A percentile compares a stretch with the other conserved stretches of the same genome.
These are phyloP conservation scores for Jaculus jaculus DNA, from an alignment of 2,113 vertebrate genomes.

Conservation along the genomic window DNA sequence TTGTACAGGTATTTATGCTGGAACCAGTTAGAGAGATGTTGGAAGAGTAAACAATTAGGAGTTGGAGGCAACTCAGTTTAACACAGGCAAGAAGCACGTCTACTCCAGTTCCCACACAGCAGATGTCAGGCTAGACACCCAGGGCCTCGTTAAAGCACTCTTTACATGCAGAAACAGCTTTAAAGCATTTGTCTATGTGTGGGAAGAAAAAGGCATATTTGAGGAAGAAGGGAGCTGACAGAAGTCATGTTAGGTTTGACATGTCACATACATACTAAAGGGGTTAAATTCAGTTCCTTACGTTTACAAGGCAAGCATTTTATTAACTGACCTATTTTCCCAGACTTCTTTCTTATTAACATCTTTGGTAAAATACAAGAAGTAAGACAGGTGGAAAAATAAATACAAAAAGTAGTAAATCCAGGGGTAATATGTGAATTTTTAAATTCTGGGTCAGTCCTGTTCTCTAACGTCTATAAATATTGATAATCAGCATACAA, in stretches of 20 bases:
- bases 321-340: too few species aligned
- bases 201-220: too few species aligned
- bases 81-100: background rate
- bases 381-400: background rate
- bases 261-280: background rate
- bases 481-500: background rate
- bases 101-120: background rate
- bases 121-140: background rate
- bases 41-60: background rate
- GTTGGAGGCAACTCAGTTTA: background rate
- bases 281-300: too few species aligned
- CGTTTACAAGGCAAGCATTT: too few species aligned
- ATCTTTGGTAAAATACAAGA: slow-evolving; percentile 21
- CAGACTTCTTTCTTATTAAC: background rate
- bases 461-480: background rate
- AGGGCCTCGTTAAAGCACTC: background rate
- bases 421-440: background rate
- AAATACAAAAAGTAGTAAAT: background rate
- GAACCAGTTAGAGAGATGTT: background rate
- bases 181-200: background rate
- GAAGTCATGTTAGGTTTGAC: background rate
- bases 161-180: background rate
- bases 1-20: background rate
- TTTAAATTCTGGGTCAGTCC: background rate
- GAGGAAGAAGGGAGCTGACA: background rate